Evolutionary conservation across 2,888 invertebrate genomes (phyloP), one percentile per base, ranked within the genome.

Genomic region (Euplexia lucipara): DNA sequence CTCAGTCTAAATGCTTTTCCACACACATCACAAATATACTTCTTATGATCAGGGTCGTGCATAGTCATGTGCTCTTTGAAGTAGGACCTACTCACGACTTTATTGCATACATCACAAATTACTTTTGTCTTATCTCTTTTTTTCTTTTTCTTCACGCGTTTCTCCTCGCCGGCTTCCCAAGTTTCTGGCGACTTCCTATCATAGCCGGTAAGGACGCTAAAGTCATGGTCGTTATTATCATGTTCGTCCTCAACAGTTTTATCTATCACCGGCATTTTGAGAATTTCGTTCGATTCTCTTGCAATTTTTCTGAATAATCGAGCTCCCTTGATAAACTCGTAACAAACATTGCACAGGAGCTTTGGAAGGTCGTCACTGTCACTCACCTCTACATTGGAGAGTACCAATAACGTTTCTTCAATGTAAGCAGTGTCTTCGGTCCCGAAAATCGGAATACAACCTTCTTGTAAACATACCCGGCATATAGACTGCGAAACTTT

Each of bases 1-100:
- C 89, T 72, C 20, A 89, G 73, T 53, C 90, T 76, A 63, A 91
- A 92, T 18, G 89, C 87, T 61, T 91, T 91, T 2, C 92, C 92
- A 68, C 92, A 92, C 0, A 91, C 74, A 64, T 92, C 91, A 75
- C 92, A 92, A 2, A 92, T 83, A 83, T 89, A 91, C 47, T 89
- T 89, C 41, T 88, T 86, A 26, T 88, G 88, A 48, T 90, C 84
- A 5, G 90, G 89, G 56, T 91, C 90, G 74, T 91, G 90, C 86
- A 90, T 86, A 0, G 90, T 90, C 52, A 90, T 67, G 69, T 91
- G 91, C 60, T 90, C 88, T 67, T 89, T 91, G 39, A 86, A 88
- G 70, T 90, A 90, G 9, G 90, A 88, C 44, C 34, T 66, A 30
- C 66, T 89, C 7, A 91, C 81, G 10, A 90, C 76, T 83, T 91